Base-by-base conservation (phyloP, 2,888 invertebrate genomes). In the Uropetala carovei region DNA sequence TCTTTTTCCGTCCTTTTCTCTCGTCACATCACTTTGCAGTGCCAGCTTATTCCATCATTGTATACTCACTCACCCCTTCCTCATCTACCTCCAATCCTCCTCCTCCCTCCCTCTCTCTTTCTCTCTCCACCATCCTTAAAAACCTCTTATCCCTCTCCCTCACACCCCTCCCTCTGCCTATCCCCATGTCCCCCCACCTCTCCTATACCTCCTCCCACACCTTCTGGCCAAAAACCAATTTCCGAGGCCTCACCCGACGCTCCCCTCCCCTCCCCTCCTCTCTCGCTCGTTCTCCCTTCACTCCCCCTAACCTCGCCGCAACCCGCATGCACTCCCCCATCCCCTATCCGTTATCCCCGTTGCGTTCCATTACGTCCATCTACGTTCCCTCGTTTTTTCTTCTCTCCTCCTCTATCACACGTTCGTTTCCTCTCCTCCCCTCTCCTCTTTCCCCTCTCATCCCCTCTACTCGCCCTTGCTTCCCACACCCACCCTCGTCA, bases 401-500 rank as follows among this genome's bases (percentile, higher is more conserved):
- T 14, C 30, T 13, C 83, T 30, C 83, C 11, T 16, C 13, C 16
- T 43, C 85, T 57, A 58, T 85, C 85, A 22, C 58, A 85, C 10
- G n/a, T 11, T 22, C 27, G 75, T 57, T 56, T 22, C 85, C 85
- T 58, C 57, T 85, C 18, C 84, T n/a, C 14, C 11, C 18, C 9
- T 56, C 9, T 16, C 9, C 84, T 84, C 56, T 16, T 16, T 57
- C n/a, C 56, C 18, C n/a, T n/a, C 56, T 9, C 84, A 18, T 3
- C 8, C 5, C 56, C 13, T 43, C 83, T 18, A 3, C 57, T 8
- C 11, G 11, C 57, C 14, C 11, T 18, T 57, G 18, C 30, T 13
- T 9, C 16, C 83, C 3, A 16, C 86, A 22, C 59, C 64, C 75
- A 22, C 64, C 64, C 68, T 43, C 89, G 43, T 89, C 89, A 89